Evolutionary conservation across 1,140 invertebrate species (phyloP), one percentile per base, ranked within the genome.

Genomic region (Watersipora subatra): DNA sequence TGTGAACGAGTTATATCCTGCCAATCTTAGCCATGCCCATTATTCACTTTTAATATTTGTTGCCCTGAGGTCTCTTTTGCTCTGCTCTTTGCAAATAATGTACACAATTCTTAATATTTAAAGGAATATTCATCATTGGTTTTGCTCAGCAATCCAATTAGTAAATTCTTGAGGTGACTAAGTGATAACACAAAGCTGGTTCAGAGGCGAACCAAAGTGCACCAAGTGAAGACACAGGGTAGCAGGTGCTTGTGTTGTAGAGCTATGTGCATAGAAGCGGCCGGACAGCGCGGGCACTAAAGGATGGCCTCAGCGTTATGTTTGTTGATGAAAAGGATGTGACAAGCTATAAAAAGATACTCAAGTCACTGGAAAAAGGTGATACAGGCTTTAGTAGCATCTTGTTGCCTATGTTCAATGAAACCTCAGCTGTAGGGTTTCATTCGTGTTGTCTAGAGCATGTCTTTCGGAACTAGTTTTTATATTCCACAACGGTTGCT

Each of bases 201-300:
- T 15, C 12, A n/a, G n/a, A n/a, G n/a, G n/a, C n/a, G n/a, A n/a
- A n/a, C n/a, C n/a, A n/a, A n/a, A n/a, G n/a, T 15, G 24, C 15
- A n/a, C 22, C 58, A n/a, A 15, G 12, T 61, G 22, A 15, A 17
- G 17, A 15, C 34, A 15, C 20, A 24, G 1, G 2, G 28, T n/a
- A 12, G 20, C 17, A 34, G 1, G 15, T 20, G 61, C n/a, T 66
- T 63, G 12, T 63, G 27, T 71, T 67, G 1, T 64, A 79, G 78
- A 78, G 77, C 76, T 99, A 99, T 78, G 87, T 99, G 0, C 96
- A 99, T 80, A 83, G 96, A 63, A 96, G 92, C 81, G 96, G 96
- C 0, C 83, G 96, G 66, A 99, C 96, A 7, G 96, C 95, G 0
- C 82, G 96, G 66, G 92, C 91, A 12, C 85, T 84, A 63, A 88